A percentile compares a stretch with the other conserved stretches of the same genome.
These are phyloP conservation scores for Lycia hirtaria DNA, from an alignment of 2,888 invertebrate genomes.

Conservation along the genomic window DNA sequence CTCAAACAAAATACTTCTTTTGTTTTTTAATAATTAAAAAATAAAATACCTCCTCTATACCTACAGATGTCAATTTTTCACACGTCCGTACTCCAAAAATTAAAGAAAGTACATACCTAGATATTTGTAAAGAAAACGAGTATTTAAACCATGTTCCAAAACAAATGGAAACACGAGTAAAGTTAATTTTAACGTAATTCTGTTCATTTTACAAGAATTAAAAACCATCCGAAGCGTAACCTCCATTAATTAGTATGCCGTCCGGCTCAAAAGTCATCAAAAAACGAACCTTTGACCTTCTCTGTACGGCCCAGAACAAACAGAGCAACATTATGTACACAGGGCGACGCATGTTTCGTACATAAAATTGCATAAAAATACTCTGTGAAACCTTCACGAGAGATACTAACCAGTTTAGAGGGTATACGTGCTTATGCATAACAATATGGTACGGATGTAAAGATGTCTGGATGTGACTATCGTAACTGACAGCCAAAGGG, in stretches of 20 bases:
- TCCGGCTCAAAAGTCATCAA: constrained; percentile 15
- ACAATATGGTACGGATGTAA: constrained; percentile 42
- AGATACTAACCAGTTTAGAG: constrained; percentile 44
- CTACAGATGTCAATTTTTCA: too few relatives aligned
- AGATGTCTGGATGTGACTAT: constrained; percentile 49
- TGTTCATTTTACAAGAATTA: neutral
- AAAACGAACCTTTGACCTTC: constrained; percentile 30
- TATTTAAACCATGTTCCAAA: too few relatives aligned
- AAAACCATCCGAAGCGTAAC: neutral
- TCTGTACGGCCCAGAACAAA: constrained; percentile 36
- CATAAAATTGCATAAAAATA: constrained; percentile 50
- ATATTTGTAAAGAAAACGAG: too few relatives aligned
- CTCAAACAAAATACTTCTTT: too few relatives aligned
- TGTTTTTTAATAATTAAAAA: too few relatives aligned
- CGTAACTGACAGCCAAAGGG: neutral
- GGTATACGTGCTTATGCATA: constrained; percentile 52
- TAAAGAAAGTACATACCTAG: too few relatives aligned
- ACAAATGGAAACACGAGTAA: too few relatives aligned
- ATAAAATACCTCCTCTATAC: too few relatives aligned
- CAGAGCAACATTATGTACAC: constrained; percentile 41
- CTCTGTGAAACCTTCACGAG: constrained; percentile 33
- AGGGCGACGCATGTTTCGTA: constrained; percentile 45
- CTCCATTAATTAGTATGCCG: neutral
- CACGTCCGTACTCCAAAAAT: too few relatives aligned
- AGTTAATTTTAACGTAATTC: neutral